Evolutionary conservation across 2,797 vertebrate genomes (phyloP), one percentile per base, ranked within the genome.

Genomic region (Leuciscus waleckii): DNA sequence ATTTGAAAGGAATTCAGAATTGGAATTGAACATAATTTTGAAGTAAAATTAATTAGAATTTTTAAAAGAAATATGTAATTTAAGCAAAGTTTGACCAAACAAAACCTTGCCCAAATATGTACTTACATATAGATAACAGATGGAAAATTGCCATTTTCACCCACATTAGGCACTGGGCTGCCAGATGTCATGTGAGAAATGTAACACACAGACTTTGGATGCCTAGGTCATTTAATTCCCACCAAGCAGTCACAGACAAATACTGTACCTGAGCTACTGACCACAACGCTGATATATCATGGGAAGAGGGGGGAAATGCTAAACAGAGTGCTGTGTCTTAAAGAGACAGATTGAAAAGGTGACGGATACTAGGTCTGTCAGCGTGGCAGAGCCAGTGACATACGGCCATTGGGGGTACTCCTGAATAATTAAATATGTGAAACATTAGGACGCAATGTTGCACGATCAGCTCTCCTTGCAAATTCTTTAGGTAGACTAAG

Each of bases 391-490:
- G 88, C 68, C 93, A 90, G 51, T 87, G 91, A 95, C 95, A 96
- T 96, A 94, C 93, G 95, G 95, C 92, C 88, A 93, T 89, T 95
- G 93, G 95, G n/a, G 90, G 92, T 93, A 93, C 87, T 91, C 90
- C 93, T 97, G 95, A 97, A 97, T 97, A 95, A 96, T 97, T 97
- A 93, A 97, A 95, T 86, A 89, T 89, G 88, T 91, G 96, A 96
- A 97, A 97, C 92, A 37, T 88, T 93, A 95, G 91, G 92, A 91
- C 88, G 85, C 87, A 86, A 81, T 89, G 87, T 87, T 51, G 85
- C 89, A 92, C 90, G 76, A 93, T 88, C 87, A 90, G 85, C 87
- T 89, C 74, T 87, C 85, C 84, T 84, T 83, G 54, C 78, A 78
- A 32, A 74, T 68, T 56, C 85, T 87, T 73, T 73, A 87, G 83